Conservation (phyloP, 2,888 invertebrate genomes). For the Mythimna albipuncta region DNA sequence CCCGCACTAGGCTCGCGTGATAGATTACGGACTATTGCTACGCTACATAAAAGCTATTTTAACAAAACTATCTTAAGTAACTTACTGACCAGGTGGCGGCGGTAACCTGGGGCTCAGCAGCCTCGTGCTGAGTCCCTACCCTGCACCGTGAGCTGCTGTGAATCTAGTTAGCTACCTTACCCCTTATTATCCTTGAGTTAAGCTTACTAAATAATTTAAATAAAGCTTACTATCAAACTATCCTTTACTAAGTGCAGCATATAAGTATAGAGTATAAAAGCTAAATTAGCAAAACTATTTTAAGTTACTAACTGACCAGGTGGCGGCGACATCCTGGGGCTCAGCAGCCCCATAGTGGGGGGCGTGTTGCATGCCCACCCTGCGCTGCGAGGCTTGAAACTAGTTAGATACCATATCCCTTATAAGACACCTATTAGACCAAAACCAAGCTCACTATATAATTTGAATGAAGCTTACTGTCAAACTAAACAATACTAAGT, state of each 20-base stretch:
- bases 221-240: no score
- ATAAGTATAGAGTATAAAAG: no score
- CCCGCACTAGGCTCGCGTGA: no score
- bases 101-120: constrained; percentile 87
- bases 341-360: constrained; percentile 85
- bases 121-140: constrained; percentile 90
- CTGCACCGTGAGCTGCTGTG: constrained; percentile 92
- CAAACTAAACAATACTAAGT: no score
- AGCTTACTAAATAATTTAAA: no score
- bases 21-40: no score
- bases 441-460: no score
- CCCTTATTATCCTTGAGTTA: neutral
- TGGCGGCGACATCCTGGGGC: constrained; percentile 88
- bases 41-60: no score
- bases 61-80: constrained; percentile 34
- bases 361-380: constrained; percentile 91
- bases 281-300: constrained; percentile 46
- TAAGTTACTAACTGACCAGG: constrained; percentile 72
- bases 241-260: no score
- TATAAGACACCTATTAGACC: no score
- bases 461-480: no score
- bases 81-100: constrained; percentile 82
- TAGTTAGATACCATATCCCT: no score
- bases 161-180: constrained; percentile 69
- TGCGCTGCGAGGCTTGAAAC: constrained; percentile 92